A percentile compares a stretch with the other conserved stretches of the same genome.
phyloP scores from a whole-genome alignment of 2,797 vertebrate genomes.

The Pantherophis alleghaniensis region DNA sequence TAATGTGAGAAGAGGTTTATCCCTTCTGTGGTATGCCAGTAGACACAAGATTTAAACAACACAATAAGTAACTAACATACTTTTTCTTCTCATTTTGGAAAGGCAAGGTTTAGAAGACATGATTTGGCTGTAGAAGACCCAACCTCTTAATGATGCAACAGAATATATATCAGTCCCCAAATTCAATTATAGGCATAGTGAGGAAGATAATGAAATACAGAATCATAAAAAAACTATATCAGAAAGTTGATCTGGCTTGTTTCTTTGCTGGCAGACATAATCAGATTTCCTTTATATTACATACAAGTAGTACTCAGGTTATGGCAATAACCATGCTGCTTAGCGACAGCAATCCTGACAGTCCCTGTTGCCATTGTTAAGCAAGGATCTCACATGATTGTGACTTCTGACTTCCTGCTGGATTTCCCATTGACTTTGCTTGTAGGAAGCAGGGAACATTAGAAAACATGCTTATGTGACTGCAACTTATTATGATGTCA shows the following conservation, averaged over 20 bases:
- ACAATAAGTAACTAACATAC: background rate
- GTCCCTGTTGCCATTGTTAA: background rate
- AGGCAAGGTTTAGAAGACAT: background rate
- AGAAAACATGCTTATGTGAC: background rate
- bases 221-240: background rate
- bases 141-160: background rate
- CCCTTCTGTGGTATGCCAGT: background rate
- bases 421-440: background rate
- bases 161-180: background rate
- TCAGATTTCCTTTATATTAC: background rate
- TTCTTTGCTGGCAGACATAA: background rate
- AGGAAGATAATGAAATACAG: background rate
- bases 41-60: background rate
- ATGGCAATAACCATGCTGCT: background rate
- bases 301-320: background rate
- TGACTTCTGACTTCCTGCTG: background rate
- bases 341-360: background rate
- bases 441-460: background rate
- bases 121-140: background rate
- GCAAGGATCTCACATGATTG: background rate
- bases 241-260: background rate
- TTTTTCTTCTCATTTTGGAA: background rate
- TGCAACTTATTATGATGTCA: background rate
- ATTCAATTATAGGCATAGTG: background rate
- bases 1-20: background rate